phyloP scores from a whole-genome alignment of 2,113 vertebrate genomes.

The Pterocles orientalis region DNA sequence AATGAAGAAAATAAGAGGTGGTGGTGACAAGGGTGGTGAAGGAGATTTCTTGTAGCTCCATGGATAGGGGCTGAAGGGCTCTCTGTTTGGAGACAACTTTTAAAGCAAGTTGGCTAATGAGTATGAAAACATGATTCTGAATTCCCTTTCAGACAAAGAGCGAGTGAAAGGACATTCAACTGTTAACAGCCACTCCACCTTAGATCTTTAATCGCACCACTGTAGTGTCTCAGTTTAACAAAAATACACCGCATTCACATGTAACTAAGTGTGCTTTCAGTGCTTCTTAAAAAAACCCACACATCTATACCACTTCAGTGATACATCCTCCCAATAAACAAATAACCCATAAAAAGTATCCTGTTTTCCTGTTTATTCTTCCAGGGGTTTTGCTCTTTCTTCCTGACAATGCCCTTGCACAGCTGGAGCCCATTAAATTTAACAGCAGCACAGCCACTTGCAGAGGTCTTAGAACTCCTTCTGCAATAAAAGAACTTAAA shows the following conservation, averaged over 20 bases:
- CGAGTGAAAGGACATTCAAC: background rate
- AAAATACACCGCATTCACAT: background rate
- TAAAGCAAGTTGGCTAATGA: background rate
- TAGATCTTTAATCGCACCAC: rapidly evolving
- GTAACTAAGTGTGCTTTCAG: background rate
- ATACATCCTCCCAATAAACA: background rate
- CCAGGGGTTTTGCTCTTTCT: background rate
- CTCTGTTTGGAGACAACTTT: background rate
- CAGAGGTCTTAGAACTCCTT: background rate
- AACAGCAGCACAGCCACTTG: background rate
- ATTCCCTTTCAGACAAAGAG: background rate
- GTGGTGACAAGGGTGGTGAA: rapidly evolving
- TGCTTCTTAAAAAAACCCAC: background rate
- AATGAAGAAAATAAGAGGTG: background rate
- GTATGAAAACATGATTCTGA: background rate
- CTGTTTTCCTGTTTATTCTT: background rate
- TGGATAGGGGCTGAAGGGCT: background rate
- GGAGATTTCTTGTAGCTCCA: background rate
- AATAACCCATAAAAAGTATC: background rate
- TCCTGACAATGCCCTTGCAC: background rate
- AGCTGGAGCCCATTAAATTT: constrained; percentile 55
- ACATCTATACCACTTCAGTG: background rate
- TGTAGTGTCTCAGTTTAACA: background rate
- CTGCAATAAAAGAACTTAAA: background rate
- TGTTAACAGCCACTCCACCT: rapidly evolving